These are phyloP conservation scores for Neodiprion virginianus DNA, from an alignment of 1,140 invertebrate genomes.

Conservation along the genomic window DNA sequence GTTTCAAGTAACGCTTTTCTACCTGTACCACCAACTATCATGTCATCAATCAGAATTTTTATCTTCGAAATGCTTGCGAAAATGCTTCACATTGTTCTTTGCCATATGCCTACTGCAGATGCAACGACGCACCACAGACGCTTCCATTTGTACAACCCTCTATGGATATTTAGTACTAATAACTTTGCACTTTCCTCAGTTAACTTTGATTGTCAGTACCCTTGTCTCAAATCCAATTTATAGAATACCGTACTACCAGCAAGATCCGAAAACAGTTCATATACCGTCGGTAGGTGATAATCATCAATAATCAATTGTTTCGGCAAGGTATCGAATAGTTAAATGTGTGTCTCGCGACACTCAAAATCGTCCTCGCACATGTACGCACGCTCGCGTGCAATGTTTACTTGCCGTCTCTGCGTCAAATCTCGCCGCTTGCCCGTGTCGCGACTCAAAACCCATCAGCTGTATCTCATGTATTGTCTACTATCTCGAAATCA, in stretches of 20 bases:
- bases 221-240: conserved; percentile 45
- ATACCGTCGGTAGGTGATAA: conserved; percentile 42
- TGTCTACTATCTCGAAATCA: too few species aligned
- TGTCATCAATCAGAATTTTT: conserved; percentile 47
- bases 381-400: too few species aligned
- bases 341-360: too few species aligned
- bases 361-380: too few species aligned
- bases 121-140: conserved; percentile 41
- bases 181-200: conserved; percentile 37
- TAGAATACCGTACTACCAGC: conserved; percentile 41
- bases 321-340: too few species aligned
- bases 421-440: too few species aligned
- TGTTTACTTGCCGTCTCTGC: too few species aligned
- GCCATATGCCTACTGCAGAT: conserved; percentile 45
- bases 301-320: conserved; percentile 40
- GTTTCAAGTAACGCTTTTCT: conserved; percentile 24
- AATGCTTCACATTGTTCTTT: conserved; percentile 40
- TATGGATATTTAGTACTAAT: conserved; percentile 45
- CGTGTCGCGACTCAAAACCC: too few species aligned
- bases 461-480: too few species aligned
- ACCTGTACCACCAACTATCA: conserved; percentile 34
- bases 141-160: conserved; percentile 40
- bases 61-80: conserved; percentile 33
- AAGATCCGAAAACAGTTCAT: conserved; percentile 46
- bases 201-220: conserved; percentile 48